Evolutionary conservation across 2,113 vertebrate genomes (phyloP), one percentile per base, ranked within the genome.

Genomic region (Sinocyclocheilus anshuiensis): DNA sequence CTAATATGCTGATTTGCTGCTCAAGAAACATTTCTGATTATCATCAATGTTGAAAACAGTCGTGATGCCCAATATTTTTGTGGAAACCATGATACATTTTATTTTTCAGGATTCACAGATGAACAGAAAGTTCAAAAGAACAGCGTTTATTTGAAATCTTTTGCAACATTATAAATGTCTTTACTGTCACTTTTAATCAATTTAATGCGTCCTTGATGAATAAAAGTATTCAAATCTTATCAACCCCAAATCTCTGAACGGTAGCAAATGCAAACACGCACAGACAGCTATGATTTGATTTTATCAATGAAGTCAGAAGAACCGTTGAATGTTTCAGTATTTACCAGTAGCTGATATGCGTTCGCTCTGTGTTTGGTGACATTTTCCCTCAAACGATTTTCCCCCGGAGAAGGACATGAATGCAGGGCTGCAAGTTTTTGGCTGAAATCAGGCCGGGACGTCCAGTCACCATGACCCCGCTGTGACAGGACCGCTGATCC

Each of bases 401-500:
- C 16, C 63, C 63, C 63, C 6, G 0, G 29, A 71, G 29, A 12
- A 71, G 29, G 67, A 36, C 29, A 36, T 1, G 29, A 8, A 10
- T 36, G 26, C 29, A 71, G 29, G 29, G 7, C 29, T 36, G 29
- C 16, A 50, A 13, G 16, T 33, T 33, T 57, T 22, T 9, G 20
- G 1, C 12, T 65, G 33, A 81, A 45, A 24, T 48, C 48, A n/a
- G 45, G 11, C 50, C 12, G n/a, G 57, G 53, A 55, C 8, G 69
- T 83, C 81, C 48, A 53, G 90, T 55, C 55, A 85, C 74, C 22
- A 78, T 91, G 92, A 92, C 50, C 55, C 84, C 67, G 80, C 80
- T 81, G 84, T 93, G 92, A 92, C 91, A 93, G 91, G 91, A 90
- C 84, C 89, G 90, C 93, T 92, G 90, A 94, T 90, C 92, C 87